These are phyloP conservation scores for Caenorhabditis sinica DNA, from an alignment of 2,888 invertebrate species.

Conservation along the genomic window DNA sequence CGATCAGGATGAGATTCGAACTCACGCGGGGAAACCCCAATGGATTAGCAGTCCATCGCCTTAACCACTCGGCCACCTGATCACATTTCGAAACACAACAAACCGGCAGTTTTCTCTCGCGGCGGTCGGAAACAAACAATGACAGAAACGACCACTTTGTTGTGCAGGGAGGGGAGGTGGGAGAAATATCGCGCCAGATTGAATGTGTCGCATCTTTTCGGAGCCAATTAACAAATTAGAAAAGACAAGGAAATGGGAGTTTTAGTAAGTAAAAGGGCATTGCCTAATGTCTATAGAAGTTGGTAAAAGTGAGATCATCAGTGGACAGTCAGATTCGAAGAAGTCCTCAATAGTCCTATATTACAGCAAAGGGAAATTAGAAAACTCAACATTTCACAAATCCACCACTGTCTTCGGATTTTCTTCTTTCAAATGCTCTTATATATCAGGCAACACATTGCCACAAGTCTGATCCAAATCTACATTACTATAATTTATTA, in stretches of 20 bases:
- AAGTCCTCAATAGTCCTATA: too few species aligned
- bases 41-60: constrained; percentile 84
- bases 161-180: neutral
- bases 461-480: too few species aligned
- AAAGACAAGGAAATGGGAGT: constrained; percentile 14
- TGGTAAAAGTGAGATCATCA: too few species aligned
- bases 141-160: constrained; percentile 10
- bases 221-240: constrained; percentile 53
- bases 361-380: too few species aligned
- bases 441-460: too few species aligned
- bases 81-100: constrained; percentile 46
- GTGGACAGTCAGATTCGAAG: too few species aligned
- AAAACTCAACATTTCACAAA: too few species aligned
- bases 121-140: constrained; percentile 1
- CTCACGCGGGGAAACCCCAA: constrained; percentile 82
- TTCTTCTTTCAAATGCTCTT: too few species aligned
- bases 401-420: too few species aligned
- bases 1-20: constrained; percentile 79
- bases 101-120: neutral
- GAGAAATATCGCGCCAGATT: constrained; percentile 38
- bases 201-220: constrained; percentile 17
- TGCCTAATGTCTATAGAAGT: neutral
- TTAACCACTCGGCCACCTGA: constrained; percentile 84
- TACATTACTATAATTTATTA: too few species aligned
- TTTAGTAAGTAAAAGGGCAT: neutral